A percentile compares a stretch with the other conserved stretches of the same genome.
These are phyloP conservation scores for Chaetorhynchus papuensis DNA, from an alignment of 2,113 vertebrate species.

Conservation along the genomic window DNA sequence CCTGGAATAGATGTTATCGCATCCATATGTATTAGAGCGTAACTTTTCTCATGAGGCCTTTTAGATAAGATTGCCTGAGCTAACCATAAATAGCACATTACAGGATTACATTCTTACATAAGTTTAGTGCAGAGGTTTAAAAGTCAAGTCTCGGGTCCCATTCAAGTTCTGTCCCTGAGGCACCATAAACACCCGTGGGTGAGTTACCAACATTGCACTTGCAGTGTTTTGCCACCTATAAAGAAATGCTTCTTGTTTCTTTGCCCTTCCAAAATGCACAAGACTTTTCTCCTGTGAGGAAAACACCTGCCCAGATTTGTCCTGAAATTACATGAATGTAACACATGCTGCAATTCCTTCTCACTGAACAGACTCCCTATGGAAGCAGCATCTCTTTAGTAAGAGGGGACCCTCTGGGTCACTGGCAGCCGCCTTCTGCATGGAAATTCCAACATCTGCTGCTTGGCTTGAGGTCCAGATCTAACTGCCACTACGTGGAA, in stretches of 20 bases:
- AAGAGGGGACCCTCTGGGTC: neutral
- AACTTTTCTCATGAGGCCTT: neutral
- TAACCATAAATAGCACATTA: neutral
- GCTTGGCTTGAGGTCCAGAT: neutral
- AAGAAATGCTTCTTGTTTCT: neutral
- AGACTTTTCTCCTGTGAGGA: neutral
- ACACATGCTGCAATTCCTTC: neutral
- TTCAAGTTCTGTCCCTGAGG: neutral
- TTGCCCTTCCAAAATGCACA: neutral
- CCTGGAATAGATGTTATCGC: neutral
- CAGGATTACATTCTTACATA: neutral
- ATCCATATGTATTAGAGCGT: neutral
- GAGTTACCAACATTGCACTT: neutral
- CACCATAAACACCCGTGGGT: neutral
- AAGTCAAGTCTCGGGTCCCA: neutral
- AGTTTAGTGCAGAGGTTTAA: neutral
- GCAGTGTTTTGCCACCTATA: neutral
- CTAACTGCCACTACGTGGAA: neutral
- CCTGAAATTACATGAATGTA: neutral
- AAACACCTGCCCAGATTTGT: neutral
- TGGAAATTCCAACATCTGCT: slow-evolving; percentile 1
- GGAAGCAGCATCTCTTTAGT: neutral
- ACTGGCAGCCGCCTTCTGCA: neutral
- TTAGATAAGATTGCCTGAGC: neutral
- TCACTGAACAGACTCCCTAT: neutral